Evolutionary conservation across 2,888 invertebrate genomes (phyloP), one percentile per base, ranked within the genome.

Genomic region (Microctonus aethiopoides): DNA sequence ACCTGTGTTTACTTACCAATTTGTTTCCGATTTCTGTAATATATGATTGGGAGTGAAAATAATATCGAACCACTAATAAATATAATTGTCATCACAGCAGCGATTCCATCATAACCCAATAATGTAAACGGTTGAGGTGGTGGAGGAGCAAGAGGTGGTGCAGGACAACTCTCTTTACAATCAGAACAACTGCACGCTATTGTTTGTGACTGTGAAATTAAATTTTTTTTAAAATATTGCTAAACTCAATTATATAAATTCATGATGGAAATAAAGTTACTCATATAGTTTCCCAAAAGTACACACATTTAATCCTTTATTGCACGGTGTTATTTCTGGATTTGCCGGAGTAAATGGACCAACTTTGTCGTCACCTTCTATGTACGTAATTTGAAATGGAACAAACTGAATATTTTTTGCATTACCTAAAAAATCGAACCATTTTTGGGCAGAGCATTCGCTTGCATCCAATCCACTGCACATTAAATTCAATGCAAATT

Each of bases 151-250:
- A 93, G 91, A 5, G 92, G 90, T 1, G 95, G 93, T 5, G 89
- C 90, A 0, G 95, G 94, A 84, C 97, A 97, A 71, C 94, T 92
- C 63, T 87, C 88, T 80, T 91, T 90, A 84, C 96, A 97, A 87
- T 97, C 97, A 75, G 95, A 91, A 84, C 97, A 97, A 77, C 95
- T 94, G 87, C 97, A 97, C 0, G 94, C 92, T 13, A 92, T 90
- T 66, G 89, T 87, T 2, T 89, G 88, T 82, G 89, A 87, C 88
- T 91, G 81, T n/a, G 20, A 73, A 74, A 71, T 72, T 36, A 51
- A 61, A 70, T 64, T 51, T 16, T 39, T 9, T 39, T 41, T 41
- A 22, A 32, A 56, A 26, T 9, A 0, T 13, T 16, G 36, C 32
- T 26, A 1, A 24, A 22, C 36, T 22, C n/a, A n/a, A 10, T 52